These are phyloP conservation scores for Thomomys bottae DNA, from an alignment of 2,113 vertebrate genomes.

Conservation along the genomic window DNA sequence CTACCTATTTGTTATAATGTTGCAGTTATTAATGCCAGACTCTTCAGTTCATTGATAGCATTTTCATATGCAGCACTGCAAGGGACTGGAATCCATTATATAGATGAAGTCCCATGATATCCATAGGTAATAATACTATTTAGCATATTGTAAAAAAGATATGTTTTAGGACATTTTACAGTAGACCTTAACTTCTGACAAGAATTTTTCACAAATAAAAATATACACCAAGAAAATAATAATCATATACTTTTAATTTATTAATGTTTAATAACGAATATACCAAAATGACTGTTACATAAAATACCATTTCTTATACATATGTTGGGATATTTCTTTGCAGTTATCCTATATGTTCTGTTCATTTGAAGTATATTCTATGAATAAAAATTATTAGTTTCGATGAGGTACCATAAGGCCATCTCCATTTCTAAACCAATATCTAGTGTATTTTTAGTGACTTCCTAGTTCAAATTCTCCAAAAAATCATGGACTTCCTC, in stretches of 20 bases:
- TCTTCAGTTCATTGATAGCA: constrained; percentile 76
- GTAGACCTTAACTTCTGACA: constrained; percentile 58
- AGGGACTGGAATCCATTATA: constrained; percentile 68
- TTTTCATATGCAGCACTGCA: constrained; percentile 71
- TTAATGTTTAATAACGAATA: neutral
- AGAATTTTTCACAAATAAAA: constrained; percentile 67
- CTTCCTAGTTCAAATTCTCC: constrained; percentile 26
- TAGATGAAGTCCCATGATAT: constrained; percentile 70
- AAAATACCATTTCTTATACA: neutral
- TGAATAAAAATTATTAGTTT: neutral
- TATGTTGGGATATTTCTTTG: neutral
- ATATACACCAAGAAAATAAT: neutral
- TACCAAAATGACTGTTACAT: neutral
- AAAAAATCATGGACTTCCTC: neutral
- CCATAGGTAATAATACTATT: constrained; percentile 64
- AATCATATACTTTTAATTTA: constrained; percentile 25
- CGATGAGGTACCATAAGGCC: neutral
- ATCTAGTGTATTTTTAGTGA: constrained; percentile 45
- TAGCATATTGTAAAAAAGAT: constrained; percentile 60
- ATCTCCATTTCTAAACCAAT: constrained; percentile 50
- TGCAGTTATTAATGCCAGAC: constrained; percentile 81
- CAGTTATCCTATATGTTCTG: neutral
- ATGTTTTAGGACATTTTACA: constrained; percentile 51
- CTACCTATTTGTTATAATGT: constrained; percentile 80
- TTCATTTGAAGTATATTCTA: constrained; percentile 10